phyloP scores from a whole-genome alignment of 2,797 vertebrate species.

The Coluber constrictor region DNA sequence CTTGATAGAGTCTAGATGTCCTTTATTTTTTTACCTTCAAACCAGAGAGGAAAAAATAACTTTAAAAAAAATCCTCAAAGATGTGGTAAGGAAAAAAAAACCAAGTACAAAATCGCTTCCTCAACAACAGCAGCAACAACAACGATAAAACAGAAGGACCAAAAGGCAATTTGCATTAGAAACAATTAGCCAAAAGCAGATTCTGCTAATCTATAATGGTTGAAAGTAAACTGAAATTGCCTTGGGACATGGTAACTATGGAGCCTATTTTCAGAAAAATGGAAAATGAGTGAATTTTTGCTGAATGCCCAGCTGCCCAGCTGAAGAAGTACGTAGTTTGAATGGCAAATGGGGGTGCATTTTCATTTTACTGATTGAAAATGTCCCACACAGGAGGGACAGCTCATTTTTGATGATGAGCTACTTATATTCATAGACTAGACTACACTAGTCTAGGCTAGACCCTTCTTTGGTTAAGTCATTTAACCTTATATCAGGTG shows the following conservation, averaged over 20 bases:
- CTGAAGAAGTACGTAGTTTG: not conserved
- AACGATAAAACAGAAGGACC: not conserved
- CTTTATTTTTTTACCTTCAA: not conserved
- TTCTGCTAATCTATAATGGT: slow-evolving; percentile 23
- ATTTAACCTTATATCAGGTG: not conserved
- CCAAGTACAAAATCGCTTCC: not conserved
- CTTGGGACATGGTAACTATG: slow-evolving; percentile 36
- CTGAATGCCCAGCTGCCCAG: slow-evolving; percentile 39
- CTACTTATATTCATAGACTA: not conserved
- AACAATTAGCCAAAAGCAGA: slow-evolving; percentile 20
- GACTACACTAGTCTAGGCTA: too few relatives aligned
- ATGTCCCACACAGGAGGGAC: not conserved
- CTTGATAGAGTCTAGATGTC: not conserved
- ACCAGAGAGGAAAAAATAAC: not conserved
- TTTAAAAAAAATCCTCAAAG: not conserved
- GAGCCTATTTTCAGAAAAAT: slow-evolving; percentile 4
- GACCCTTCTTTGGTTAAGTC: too few relatives aligned
- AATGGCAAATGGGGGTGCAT: not conserved
- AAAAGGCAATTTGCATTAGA: slow-evolving; percentile 35
- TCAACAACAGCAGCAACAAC: not conserved
- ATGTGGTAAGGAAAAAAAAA: not conserved
- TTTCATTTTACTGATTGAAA: not conserved
- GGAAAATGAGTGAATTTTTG: slow-evolving; percentile 23
- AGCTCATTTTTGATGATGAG: not conserved
- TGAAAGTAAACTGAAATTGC: slow-evolving; percentile 49